These are phyloP conservation scores for Sceloporus undulatus DNA, from an alignment of 2,113 vertebrate genomes.

Conservation along the genomic window DNA sequence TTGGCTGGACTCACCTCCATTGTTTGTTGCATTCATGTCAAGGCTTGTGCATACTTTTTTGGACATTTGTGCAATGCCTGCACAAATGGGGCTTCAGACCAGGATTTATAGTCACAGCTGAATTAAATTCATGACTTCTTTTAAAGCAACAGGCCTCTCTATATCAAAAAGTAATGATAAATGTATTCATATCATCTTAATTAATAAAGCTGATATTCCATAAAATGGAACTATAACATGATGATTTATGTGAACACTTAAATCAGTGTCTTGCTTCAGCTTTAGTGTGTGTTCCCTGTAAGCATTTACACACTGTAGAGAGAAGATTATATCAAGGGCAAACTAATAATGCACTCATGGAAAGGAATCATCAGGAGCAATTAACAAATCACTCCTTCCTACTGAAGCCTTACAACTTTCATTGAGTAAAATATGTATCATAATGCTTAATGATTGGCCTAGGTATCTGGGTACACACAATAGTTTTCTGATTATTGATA, in stretches of 20 bases:
- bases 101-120: not conserved
- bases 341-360: not conserved
- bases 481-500: not conserved
- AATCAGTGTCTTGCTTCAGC: no score
- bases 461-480: not conserved
- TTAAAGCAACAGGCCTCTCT: not conserved
- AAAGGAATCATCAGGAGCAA: not conserved
- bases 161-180: not conserved
- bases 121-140: not conserved
- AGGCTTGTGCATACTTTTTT: not conserved
- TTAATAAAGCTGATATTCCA: not conserved
- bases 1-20: not conserved
- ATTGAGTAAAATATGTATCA: not conserved
- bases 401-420: not conserved
- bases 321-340: not conserved
- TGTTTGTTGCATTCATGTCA: not conserved
- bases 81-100: rapidly evolving
- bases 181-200: not conserved
- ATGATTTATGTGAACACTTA: not conserved
- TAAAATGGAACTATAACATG: not conserved
- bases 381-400: not conserved
- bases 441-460: not conserved
- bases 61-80: not conserved
- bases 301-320: not conserved
- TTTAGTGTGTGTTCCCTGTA: not conserved